phyloP scores from a whole-genome alignment of 2,888 invertebrate genomes.

The Psylliodes chrysocephalus region DNA sequence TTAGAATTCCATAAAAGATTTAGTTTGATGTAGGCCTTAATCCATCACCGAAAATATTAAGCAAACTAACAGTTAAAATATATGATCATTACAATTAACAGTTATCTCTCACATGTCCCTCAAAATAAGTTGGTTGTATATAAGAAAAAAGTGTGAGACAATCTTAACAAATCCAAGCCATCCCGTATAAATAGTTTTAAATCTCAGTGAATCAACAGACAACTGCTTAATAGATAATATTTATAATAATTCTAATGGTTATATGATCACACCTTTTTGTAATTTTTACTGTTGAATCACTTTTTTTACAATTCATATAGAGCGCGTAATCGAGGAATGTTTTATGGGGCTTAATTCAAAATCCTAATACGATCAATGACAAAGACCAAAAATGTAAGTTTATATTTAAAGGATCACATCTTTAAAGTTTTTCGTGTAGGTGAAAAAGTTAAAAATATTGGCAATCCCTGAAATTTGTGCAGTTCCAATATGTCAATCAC shows the following conservation, averaged over 20 bases:
- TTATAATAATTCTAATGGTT: slow-evolving; percentile 21
- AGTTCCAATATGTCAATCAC: neutral
- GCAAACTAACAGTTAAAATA: no score
- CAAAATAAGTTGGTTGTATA: no score
- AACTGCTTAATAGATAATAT: slow-evolving; percentile 10
- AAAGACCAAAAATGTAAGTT: neutral
- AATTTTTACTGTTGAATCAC: slow-evolving; percentile 44
- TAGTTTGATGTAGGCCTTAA: no score
- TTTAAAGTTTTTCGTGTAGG: neutral
- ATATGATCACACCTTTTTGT: slow-evolving; percentile 43
- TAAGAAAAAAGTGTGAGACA: no score
- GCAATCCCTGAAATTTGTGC: neutral
- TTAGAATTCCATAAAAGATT: no score
- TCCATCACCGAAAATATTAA: no score
- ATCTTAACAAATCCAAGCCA: no score
- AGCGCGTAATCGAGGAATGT: slow-evolving; percentile 52
- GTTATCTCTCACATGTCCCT: no score
- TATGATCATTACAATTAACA: no score
- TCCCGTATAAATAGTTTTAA: slow-evolving; percentile 26
- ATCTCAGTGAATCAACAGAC: slow-evolving; percentile 23
- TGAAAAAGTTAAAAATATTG: neutral
- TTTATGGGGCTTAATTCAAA: slow-evolving; percentile 12
- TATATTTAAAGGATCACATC: neutral
- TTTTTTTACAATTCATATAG: slow-evolving; percentile 47
- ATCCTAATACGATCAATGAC: neutral